These are phyloP conservation scores for Agrochola circellaris DNA, from an alignment of 2,888 invertebrate species.

Conservation along the genomic window DNA sequence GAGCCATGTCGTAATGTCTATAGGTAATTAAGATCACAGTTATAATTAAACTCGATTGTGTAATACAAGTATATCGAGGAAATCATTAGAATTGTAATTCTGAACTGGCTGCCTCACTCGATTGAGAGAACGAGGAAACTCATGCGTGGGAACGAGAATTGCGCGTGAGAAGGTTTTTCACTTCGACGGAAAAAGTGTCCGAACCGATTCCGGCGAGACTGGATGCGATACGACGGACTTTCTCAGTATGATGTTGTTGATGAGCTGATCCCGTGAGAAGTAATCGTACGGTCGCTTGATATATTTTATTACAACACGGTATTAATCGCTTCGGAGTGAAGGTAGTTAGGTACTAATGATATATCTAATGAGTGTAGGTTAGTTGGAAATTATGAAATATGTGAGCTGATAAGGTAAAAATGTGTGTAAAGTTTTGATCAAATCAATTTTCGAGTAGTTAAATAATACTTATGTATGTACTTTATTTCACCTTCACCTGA, in stretches of 20 bases:
- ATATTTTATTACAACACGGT: constrained; percentile 10
- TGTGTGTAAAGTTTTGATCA: constrained; percentile 1
- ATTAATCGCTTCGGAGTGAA: constrained; percentile 5
- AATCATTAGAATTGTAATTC: constrained; percentile 62
- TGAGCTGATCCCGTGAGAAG: constrained; percentile 69
- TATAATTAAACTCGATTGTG: constrained; percentile 53
- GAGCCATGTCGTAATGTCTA: constrained; percentile 26
- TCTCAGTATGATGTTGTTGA: constrained; percentile 75
- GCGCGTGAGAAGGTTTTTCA: constrained; percentile 85
- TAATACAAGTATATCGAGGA: constrained; percentile 48
- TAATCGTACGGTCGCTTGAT: constrained; percentile 44
- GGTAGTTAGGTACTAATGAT: constrained; percentile 7
- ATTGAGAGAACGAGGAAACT: constrained; percentile 82
- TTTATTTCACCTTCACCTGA: constrained; percentile 54
- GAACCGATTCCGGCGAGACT: constrained; percentile 75
- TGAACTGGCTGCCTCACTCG: constrained; percentile 65
- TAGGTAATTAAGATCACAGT: constrained; percentile 39
- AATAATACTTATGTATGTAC: constrained; percentile 25
- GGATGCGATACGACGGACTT: constrained; percentile 75
- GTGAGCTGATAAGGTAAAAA: constrained; percentile 21
- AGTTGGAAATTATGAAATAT: constrained; percentile 24
- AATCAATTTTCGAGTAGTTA: constrained; percentile 30
- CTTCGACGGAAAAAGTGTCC: constrained; percentile 78
- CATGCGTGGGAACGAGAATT: constrained; percentile 87
- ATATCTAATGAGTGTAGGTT: constrained; percentile 12